Conservation (phyloP, 2,888 invertebrate species). For the Drosophila barbarae region DNA sequence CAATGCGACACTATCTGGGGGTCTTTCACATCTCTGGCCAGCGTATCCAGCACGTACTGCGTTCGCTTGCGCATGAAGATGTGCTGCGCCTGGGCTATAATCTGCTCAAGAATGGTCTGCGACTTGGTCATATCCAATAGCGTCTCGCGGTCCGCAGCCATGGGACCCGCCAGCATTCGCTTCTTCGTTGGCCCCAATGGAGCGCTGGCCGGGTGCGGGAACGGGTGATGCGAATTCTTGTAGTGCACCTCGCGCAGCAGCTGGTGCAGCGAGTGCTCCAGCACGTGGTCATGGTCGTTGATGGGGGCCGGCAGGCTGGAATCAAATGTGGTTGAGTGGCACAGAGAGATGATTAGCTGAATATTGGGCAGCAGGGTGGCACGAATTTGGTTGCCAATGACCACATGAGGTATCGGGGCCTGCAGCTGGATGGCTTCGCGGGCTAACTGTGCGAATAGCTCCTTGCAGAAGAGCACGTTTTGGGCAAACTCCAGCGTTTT, state of each 20-base stretch:
- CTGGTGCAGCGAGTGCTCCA: constrained; percentile 97
- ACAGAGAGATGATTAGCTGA: constrained; percentile 93
- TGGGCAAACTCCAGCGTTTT: constrained; percentile 98
- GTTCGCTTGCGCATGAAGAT: constrained; percentile 94
- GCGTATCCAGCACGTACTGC: constrained; percentile 94
- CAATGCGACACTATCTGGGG: constrained; percentile 97
- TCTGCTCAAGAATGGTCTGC: constrained; percentile 95
- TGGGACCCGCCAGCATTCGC: constrained; percentile 93
- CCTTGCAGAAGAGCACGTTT: constrained; percentile 98
- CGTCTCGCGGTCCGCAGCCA: constrained; percentile 92
- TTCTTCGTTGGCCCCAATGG: constrained; percentile 95
- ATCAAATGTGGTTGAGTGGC: constrained; percentile 88
- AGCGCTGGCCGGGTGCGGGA: constrained; percentile 96
- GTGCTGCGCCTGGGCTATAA: constrained; percentile 97
- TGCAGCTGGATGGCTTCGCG: constrained; percentile 96
- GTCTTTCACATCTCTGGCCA: constrained; percentile 96
- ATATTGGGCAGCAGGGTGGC: constrained; percentile 96
- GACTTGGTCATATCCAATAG: constrained; percentile 93
- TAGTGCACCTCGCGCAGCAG: constrained; percentile 94
- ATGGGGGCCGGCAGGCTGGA: constrained; percentile 80
- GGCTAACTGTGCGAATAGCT: constrained; percentile 95
- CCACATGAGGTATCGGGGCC: constrained; percentile 96
- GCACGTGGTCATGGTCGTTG: constrained; percentile 94
- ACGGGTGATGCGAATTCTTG: constrained; percentile 94
- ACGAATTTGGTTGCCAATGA: constrained; percentile 97